These are phyloP conservation scores for Coptodon bakossiorum DNA, from an alignment of 2,113 vertebrate species.

Conservation along the genomic window DNA sequence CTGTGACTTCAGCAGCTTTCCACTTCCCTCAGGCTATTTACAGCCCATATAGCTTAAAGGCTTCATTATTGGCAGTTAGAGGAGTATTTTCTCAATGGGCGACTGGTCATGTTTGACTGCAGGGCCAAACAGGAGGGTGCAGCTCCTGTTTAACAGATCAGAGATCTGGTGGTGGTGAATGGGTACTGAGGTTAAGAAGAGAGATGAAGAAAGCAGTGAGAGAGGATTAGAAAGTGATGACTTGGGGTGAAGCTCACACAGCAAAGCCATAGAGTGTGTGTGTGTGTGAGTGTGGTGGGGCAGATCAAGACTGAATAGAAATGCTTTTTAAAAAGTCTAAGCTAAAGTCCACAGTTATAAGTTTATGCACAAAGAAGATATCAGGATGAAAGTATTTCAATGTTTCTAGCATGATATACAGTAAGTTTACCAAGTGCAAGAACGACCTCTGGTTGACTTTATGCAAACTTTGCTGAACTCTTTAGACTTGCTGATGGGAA, in stretches of 20 bases:
- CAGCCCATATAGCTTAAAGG: not conserved
- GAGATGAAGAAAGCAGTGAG: constrained; percentile 19
- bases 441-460: not conserved
- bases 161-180: not conserved
- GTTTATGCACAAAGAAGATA: not conserved
- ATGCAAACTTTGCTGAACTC: not conserved
- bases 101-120: not conserved
- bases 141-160: constrained; percentile 9
- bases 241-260: not conserved
- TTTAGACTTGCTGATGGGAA: not conserved
- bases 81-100: not conserved
- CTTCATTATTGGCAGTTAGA: constrained; percentile 3
- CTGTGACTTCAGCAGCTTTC: not conserved
- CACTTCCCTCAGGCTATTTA: not conserved
- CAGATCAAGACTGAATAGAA: not conserved
- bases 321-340: not conserved
- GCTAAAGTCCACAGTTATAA: not conserved
- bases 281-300: not conserved
- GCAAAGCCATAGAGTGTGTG: not conserved
- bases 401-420: not conserved
- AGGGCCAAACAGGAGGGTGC: not conserved
- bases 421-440: not conserved
- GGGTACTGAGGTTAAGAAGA: constrained; percentile 9
- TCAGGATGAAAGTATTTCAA: not conserved
- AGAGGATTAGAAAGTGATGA: constrained; percentile 33